These are phyloP conservation scores for Heptranchias perlo DNA, from an alignment of 2,113 vertebrate species.

Conservation along the genomic window DNA sequence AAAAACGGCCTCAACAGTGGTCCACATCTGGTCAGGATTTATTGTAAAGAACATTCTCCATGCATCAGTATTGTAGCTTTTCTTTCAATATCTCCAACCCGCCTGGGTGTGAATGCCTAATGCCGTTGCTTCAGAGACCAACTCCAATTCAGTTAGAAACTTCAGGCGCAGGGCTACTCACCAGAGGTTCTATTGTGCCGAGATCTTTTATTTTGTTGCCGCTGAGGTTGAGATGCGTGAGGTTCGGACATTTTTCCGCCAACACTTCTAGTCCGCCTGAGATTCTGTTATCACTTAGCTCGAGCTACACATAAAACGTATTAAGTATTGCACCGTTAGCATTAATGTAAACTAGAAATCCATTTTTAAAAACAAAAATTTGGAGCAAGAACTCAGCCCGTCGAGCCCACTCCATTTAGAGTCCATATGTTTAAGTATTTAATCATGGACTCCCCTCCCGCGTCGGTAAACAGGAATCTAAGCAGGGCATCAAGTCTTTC, in stretches of 20 bases:
- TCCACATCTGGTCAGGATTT: neutral
- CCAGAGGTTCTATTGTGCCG: conserved; percentile 96
- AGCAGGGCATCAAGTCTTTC: neutral
- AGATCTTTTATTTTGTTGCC: conserved; percentile 99
- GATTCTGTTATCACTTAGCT: conserved; percentile 98
- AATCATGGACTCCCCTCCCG: neutral
- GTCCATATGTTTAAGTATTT: neutral
- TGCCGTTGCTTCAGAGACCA: neutral
- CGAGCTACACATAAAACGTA: conserved; percentile 65
- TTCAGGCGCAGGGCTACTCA: conserved; percentile 53
- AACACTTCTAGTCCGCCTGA: conserved; percentile 96
- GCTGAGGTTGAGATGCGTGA: conserved; percentile 96
- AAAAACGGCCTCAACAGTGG: neutral
- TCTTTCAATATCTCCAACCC: neutral
- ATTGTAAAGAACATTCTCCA: neutral
- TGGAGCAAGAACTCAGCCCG: too few relatives aligned
- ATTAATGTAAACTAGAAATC: neutral
- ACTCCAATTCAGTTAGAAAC: neutral
- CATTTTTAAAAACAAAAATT: too few relatives aligned
- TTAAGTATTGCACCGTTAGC: neutral
- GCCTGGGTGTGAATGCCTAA: neutral
- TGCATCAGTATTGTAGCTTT: neutral
- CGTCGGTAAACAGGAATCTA: neutral
- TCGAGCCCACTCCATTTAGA: neutral
- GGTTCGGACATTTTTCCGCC: conserved; percentile 93